These are phyloP conservation scores for Nephrocerus scutellatus DNA, from an alignment of 2,888 invertebrate species.

Conservation along the genomic window DNA sequence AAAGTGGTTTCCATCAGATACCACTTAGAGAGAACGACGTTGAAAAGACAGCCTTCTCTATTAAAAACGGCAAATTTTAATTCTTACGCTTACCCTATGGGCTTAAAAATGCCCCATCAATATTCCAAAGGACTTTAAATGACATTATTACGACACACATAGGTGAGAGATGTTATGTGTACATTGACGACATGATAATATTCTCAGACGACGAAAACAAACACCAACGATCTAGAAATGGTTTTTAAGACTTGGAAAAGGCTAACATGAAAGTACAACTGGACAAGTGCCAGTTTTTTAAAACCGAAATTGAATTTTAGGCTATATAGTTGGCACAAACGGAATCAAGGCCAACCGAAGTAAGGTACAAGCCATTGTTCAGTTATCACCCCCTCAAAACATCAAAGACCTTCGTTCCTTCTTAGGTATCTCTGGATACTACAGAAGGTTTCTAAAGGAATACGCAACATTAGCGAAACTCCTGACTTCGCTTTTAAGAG, in stretches of 20 bases:
- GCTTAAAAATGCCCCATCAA: constrained; percentile 1
- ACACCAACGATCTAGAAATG: background rate
- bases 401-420: too few species aligned
- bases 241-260: background rate
- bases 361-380: too few species aligned
- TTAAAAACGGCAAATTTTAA: constrained; percentile 8
- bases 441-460: too few species aligned
- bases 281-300: constrained; percentile 4
- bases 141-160: constrained; percentile 10
- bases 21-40: background rate
- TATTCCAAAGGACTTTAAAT: constrained; percentile 6
- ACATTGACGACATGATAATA: constrained; percentile 6
- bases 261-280: constrained; percentile 6
- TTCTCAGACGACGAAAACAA: background rate
- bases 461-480: too few species aligned
- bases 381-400: too few species aligned
- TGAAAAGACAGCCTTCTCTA: background rate
- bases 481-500: too few species aligned
- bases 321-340: too few species aligned
- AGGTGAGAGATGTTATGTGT: constrained; percentile 7
- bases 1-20: background rate
- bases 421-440: too few species aligned
- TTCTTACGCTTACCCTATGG: constrained; percentile 1
- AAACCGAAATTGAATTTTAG: too few species aligned
- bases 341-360: too few species aligned